Conservation (phyloP, 2,113 vertebrate genomes). For the Lycaon pictus region DNA sequence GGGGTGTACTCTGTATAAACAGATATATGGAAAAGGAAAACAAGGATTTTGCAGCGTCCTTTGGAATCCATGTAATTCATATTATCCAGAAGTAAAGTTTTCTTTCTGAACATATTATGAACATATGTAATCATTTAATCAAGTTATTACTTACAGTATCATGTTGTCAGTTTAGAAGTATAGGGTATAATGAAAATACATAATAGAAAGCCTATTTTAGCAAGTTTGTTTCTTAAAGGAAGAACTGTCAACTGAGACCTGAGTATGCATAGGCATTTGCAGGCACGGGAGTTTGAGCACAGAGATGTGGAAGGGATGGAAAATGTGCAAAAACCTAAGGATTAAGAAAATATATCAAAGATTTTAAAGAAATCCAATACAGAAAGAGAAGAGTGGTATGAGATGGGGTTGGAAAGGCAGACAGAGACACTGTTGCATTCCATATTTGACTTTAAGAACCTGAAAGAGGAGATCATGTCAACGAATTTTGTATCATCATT, state of each 20-base stretch:
- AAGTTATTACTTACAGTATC: background rate
- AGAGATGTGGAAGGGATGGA: background rate
- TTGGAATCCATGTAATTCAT: background rate
- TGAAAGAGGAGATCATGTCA: background rate
- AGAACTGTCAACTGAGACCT: background rate
- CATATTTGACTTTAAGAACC: background rate
- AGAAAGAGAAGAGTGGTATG: background rate
- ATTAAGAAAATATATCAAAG: background rate
- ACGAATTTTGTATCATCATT: background rate
- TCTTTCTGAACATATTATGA: background rate
- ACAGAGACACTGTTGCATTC: background rate
- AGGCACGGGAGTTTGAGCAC: background rate
- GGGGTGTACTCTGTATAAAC: background rate
- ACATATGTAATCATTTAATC: background rate
- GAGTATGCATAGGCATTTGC: background rate
- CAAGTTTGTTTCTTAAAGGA: slow-evolving; percentile 5
- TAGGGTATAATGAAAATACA: background rate
- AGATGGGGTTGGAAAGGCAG: background rate
- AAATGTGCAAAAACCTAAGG: background rate
- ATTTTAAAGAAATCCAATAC: background rate
- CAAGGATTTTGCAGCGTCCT: background rate
- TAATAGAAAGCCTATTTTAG: background rate
- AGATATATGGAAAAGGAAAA: slow-evolving; percentile 18
- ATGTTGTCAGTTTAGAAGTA: background rate
- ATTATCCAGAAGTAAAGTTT: background rate